These are phyloP conservation scores for Cheilosia grossa DNA, from an alignment of 2,888 invertebrate species.

Conservation along the genomic window DNA sequence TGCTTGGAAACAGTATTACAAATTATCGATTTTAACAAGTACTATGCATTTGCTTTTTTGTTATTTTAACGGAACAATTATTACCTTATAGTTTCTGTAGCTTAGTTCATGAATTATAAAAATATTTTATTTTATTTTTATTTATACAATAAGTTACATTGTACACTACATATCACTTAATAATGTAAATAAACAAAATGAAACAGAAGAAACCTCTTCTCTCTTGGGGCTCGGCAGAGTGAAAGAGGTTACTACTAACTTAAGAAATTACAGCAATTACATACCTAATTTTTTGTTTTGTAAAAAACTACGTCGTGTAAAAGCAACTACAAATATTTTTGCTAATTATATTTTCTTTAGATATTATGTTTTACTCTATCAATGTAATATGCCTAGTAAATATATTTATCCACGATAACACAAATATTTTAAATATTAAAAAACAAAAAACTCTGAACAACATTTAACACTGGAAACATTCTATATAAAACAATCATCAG, in stretches of 20 bases:
- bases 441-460: slow-evolving; percentile 43
- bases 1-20: not conserved
- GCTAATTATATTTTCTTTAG: not conserved
- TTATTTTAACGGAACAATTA: slow-evolving; percentile 17
- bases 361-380: slow-evolving; percentile 20
- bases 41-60: not conserved
- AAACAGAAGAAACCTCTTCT: slow-evolving; percentile 53
- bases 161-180: slow-evolving; percentile 38
- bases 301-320: slow-evolving; percentile 43
- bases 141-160: slow-evolving; percentile 14
- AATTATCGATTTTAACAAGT: slow-evolving; percentile 8
- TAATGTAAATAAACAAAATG: slow-evolving; percentile 4
- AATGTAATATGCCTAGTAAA: slow-evolving; percentile 21
- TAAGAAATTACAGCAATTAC: slow-evolving; percentile 10
- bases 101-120: slow-evolving; percentile 42
- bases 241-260: slow-evolving; percentile 58
- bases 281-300: slow-evolving; percentile 1
- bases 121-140: slow-evolving; percentile 29
- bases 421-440: slow-evolving; percentile 25
- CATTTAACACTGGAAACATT: slow-evolving; percentile 55
- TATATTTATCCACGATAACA: slow-evolving; percentile 24
- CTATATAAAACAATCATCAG: slow-evolving; percentile 43
- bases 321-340: slow-evolving; percentile 39
- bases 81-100: slow-evolving; percentile 23
- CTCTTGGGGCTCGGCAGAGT: slow-evolving; percentile 74